Conservation (phyloP, 2,113 vertebrate species). For the Pygoscelis antarcticus region DNA sequence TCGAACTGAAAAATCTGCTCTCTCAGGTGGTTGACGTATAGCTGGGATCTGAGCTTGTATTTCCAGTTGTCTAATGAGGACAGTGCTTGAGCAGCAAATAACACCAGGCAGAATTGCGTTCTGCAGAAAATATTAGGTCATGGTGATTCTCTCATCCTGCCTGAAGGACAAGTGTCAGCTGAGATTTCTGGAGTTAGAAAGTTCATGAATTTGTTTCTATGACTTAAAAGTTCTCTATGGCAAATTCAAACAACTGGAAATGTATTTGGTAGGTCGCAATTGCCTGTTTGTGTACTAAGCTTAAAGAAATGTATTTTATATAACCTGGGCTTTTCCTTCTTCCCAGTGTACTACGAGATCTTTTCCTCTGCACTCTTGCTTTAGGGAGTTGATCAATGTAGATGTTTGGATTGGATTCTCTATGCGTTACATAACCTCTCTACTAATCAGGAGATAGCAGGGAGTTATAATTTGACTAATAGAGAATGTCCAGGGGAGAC, state of each 20-base stretch:
- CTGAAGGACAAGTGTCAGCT: neutral
- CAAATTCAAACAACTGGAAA: neutral
- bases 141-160: neutral
- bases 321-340: neutral
- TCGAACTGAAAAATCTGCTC: neutral
- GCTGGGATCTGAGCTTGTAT: neutral
- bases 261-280: neutral
- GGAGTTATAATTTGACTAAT: neutral
- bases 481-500: neutral
- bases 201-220: neutral
- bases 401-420: neutral
- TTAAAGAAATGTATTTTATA: neutral
- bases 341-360: neutral
- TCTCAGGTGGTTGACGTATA: neutral
- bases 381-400: neutral
- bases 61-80: neutral
- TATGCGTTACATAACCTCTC: neutral
- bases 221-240: neutral
- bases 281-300: neutral
- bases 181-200: neutral
- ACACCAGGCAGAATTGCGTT: neutral
- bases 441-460: neutral
- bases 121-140: neutral
- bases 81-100: neutral
- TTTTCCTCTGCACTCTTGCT: neutral